Evolutionary conservation across 2,113 vertebrate genomes (phyloP), one percentile per base, ranked within the genome.

Genomic region (Austrofundulus limnaeus): DNA sequence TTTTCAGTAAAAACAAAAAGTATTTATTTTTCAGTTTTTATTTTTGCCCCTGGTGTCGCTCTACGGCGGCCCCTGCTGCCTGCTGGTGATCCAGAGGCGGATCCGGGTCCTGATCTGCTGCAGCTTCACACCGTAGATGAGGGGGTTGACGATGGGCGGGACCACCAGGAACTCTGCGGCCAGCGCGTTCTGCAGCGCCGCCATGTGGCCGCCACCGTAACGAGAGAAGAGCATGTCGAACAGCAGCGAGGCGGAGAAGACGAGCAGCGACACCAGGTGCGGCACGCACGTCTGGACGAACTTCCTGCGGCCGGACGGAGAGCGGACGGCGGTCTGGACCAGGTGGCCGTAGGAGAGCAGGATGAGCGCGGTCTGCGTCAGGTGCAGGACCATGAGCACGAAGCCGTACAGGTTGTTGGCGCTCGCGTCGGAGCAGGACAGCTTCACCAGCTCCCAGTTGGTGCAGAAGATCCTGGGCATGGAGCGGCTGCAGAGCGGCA

Each of bases 91-190:
- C 34, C 37, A 37, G 4, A n/a, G 63, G 13, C 72, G 2, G 25
- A 89, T 64, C 20, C 42, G 41, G 41, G 50, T 28, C 4, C 87
- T 63, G 53, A 91, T 82, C 69, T 84, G 60, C 2, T 85, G 79
- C 66, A 90, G 66, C 5, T 87, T 87, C 20, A 91, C 61, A 20
- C 90, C 89, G n/a, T 91, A 91, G 45, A 90, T 84, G 54, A 89
- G 57, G 9, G 89, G 90, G 68, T 90, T 91, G 7, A 90, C 1
- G 13, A 90, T 66, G 0, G 88, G 87, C 5, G 90, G 84, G 3
- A 91, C 64, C 23, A 91, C 72, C 20, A 91, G 80, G 42, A 82
- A 77, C 73, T 88, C 81, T 1, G 84, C 65, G 0, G 87, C 72
- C 56, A 89, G 34, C 3, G 45, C 5, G 50, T 85, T 86, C 28